These are phyloP conservation scores for Eupithecia subfuscata DNA, from an alignment of 2,888 invertebrate genomes.

Conservation along the genomic window DNA sequence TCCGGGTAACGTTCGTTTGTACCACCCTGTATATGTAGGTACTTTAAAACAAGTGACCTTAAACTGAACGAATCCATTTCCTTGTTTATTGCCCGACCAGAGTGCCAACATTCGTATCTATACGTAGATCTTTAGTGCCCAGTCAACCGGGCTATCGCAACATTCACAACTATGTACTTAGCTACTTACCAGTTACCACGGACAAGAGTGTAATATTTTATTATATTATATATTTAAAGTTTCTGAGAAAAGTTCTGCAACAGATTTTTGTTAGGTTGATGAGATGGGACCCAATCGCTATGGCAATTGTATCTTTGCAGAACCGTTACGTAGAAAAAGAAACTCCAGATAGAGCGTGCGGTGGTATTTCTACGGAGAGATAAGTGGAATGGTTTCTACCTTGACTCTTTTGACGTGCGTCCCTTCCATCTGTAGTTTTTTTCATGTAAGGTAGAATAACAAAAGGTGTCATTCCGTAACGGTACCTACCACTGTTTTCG, in stretches of 20 bases:
- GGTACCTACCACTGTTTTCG: too few relatives aligned
- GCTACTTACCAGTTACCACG: not conserved
- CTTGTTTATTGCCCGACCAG: constrained; percentile 45
- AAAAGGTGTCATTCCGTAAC: too few relatives aligned
- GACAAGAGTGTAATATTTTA: not conserved
- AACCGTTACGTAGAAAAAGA: not conserved
- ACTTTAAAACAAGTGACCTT: constrained; percentile 62
- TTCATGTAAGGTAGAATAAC: too few relatives aligned
- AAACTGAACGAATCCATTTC: constrained; percentile 49
- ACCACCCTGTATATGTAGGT: constrained; percentile 4
- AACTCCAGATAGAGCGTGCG: not conserved
- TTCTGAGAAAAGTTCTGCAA: not conserved
- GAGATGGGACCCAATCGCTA: not conserved
- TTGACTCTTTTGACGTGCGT: too few relatives aligned
- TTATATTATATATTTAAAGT: too few relatives aligned
- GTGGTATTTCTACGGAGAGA: not conserved
- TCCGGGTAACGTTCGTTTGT: too few relatives aligned
- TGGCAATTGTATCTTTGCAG: not conserved
- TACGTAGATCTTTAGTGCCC: constrained; percentile 3
- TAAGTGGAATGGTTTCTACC: too few relatives aligned
- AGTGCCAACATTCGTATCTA: not conserved
- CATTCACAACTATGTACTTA: not conserved
- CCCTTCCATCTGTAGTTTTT: too few relatives aligned
- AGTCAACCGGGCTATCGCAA: not conserved
- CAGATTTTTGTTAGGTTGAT: not conserved